Percentiles rank a stretch among this genome's conserved stretches.
Evolutionary conservation across 1,140 invertebrate genomes (phyloP).

Genomic region (Bombus haemorrhoidalis): DNA sequence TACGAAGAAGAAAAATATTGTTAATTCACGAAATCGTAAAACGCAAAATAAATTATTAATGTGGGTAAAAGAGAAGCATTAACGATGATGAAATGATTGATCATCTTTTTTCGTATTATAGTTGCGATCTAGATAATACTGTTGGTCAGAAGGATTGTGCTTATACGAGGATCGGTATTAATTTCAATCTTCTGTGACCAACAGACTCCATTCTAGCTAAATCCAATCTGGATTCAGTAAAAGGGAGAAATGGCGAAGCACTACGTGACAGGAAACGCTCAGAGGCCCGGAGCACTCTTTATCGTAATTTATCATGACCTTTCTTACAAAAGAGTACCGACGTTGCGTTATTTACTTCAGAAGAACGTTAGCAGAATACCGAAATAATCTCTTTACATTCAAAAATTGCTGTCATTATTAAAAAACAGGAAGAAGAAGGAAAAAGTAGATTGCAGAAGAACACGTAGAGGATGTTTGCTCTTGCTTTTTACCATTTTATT

Average conservation of each 20-base stretch:
- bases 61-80: neutral
- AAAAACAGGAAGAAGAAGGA: neutral
- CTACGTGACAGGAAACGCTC: slow-evolving; percentile 45
- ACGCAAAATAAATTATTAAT: neutral
- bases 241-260: slow-evolving; percentile 21
- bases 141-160: neutral
- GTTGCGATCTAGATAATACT: neutral
- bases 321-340: slow-evolving; percentile 28
- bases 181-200: slow-evolving; percentile 21
- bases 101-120: neutral
- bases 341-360: slow-evolving; percentile 12
- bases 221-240: slow-evolving; percentile 42
- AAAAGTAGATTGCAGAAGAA: neutral
- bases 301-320: slow-evolving; percentile 52
- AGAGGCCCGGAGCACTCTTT: slow-evolving; percentile 1
- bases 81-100: neutral
- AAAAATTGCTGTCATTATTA: neutral
- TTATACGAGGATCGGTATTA: slow-evolving; percentile 7
- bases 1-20: too few relatives aligned
- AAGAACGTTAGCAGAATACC: neutral
- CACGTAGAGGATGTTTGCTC: neutral
- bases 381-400: neutral
- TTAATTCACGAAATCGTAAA: neutral
- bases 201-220: slow-evolving; percentile 1
- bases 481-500: neutral